Conservation (phyloP, 2,113 vertebrate species). For the Sylvietta virens region DNA sequence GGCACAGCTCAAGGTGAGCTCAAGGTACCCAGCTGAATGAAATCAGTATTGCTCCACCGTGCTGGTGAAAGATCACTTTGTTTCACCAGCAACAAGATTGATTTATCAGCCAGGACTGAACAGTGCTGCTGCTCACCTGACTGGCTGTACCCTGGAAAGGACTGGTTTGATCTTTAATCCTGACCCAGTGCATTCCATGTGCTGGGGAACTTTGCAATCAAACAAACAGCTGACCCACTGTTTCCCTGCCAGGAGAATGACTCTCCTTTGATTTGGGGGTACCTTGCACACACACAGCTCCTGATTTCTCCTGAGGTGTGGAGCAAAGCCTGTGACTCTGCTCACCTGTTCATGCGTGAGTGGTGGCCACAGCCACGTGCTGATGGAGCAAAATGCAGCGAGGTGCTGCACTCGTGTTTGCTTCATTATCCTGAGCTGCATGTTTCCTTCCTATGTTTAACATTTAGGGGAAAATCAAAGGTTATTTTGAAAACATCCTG, state of each 20-base stretch:
- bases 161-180: neutral
- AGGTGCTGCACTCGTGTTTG: neutral
- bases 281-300: neutral
- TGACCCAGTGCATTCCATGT: neutral
- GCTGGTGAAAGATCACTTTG: neutral
- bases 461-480: conserved; percentile 63
- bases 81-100: neutral
- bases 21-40: neutral
- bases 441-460: neutral
- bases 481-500: conserved; percentile 67
- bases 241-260: neutral
- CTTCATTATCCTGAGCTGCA: neutral
- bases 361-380: accelerated
- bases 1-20: neutral
- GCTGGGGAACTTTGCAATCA: neutral
- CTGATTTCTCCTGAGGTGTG: neutral
- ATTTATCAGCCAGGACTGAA: neutral
- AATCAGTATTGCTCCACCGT: neutral
- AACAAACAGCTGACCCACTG: neutral
- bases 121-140: neutral
- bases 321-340: neutral
- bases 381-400: accelerated
- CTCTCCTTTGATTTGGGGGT: neutral
- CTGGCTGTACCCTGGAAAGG: neutral
- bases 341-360: accelerated